Evolutionary conservation across 2,888 invertebrate genomes (phyloP), one percentile per base, ranked within the genome.

Genomic region (Saturnia pavonia): DNA sequence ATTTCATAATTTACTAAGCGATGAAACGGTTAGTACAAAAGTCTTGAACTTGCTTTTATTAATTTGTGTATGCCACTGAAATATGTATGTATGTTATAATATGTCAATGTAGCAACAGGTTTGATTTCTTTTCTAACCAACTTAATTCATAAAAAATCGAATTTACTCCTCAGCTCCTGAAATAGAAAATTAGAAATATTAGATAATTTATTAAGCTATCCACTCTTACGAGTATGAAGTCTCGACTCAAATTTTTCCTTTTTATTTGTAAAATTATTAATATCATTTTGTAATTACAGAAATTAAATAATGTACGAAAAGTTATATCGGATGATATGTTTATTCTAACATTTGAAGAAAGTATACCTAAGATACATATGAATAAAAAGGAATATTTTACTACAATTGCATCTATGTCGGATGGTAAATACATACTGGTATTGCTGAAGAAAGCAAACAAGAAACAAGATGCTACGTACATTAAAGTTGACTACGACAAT

Each of bases 401-500:
- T 72, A 72, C 86, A 8, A 75, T 89, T 34, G 82, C 84, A 27
- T 79, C 79, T 11, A 83, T 85, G 80, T 78, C 81, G 8, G 81
- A 84, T 66, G 78, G 84, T 54, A 82, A 83, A 34, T 76, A 83
- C 73, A 79, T 80, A 48, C 54, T 87, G 45, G 73, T 87, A 48
- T 76, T 89, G 72, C 76, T 89, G 45, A 87, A 81, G 73, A 85
- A 82, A 65, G 68, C 74, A 57, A 70, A 74, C 85, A 68, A 84
- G 79, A 73, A 81, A 80, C 69, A 70, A 74, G 68, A 74, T 45
- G 72, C 72, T 69, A 83, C 78, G 14, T 87, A 82, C 70, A 73
- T 89, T 69, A 80, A 82, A 22, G 80, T 88, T 48, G 75, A 75
- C 60, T 77, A 81, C 70, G 87, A 88, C 74, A 76, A 74, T 69